Evolutionary conservation across 2,888 invertebrate species (phyloP).

Genomic region (Acleris laterana): DNA sequence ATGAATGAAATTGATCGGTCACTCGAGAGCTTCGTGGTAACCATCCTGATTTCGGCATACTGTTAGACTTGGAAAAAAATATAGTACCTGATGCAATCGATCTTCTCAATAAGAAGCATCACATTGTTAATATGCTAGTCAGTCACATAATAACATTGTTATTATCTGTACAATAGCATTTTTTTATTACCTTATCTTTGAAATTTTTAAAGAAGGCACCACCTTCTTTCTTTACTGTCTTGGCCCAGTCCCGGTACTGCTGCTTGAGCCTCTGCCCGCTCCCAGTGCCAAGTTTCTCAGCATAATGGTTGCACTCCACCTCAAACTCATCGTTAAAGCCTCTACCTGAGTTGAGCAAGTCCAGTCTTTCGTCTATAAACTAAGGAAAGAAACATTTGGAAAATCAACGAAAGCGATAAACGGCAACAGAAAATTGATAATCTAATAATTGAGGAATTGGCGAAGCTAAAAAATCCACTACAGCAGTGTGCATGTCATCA

Average conservation of each 20-base stretch:
- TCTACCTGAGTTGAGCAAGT: conserved; percentile 95
- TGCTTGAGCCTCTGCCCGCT: conserved; percentile 76
- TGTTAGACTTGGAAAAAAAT: no score
- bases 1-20: no score
- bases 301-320: conserved; percentile 87
- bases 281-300: conserved; percentile 80
- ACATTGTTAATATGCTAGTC: no score
- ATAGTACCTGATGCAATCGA: no score
- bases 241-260: conserved; percentile 90
- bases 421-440: no score
- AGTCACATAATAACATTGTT: no score
- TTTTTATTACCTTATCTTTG: conserved; percentile 90
- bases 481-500: no score
- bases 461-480: no score
- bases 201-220: conserved; percentile 93
- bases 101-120: no score
- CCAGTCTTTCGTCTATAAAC: conserved; percentile 97
- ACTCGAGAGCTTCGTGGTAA: no score
- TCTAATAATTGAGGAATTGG: no score
- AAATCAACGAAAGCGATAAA: background rate
- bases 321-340: conserved; percentile 98
- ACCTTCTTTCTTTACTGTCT: conserved; percentile 91
- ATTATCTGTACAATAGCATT: background rate
- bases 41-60: no score
- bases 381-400: conserved; percentile 60